Evolutionary conservation across 2,888 invertebrate genomes (phyloP).

Genomic region (Heliconius aoede): DNA sequence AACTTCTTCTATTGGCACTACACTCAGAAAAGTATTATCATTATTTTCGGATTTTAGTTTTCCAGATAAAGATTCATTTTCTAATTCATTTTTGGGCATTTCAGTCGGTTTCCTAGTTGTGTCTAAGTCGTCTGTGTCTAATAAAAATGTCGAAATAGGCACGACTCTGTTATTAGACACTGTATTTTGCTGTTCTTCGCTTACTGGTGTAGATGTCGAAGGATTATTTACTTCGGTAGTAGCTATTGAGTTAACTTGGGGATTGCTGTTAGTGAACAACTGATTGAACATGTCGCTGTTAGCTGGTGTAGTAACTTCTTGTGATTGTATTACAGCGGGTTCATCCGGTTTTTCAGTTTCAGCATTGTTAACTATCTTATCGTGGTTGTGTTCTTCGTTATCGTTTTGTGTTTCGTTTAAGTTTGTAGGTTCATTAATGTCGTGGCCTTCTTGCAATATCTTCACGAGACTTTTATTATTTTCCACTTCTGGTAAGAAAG

Average conservation of each 20-base stretch:
- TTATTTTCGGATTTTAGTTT: conserved; percentile 43
- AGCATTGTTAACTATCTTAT: conserved; percentile 33
- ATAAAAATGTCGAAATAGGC: conserved; percentile 68
- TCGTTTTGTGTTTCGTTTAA: conserved; percentile 77
- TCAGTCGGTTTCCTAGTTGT: conserved; percentile 50
- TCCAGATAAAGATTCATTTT: conserved; percentile 44
- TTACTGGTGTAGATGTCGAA: conserved; percentile 31
- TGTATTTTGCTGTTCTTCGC: conserved; percentile 44
- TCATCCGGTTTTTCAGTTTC: conserved; percentile 30
- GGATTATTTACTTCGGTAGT: conserved; percentile 45
- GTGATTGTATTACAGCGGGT: conserved; percentile 31
- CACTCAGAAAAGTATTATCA: conserved; percentile 66
- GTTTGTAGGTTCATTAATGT: conserved; percentile 68
- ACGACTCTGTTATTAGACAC: conserved; percentile 46
- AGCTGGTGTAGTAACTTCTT: conserved; percentile 41
- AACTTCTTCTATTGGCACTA: conserved; percentile 68
- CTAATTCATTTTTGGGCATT: conserved; percentile 48
- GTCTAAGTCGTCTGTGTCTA: conserved; percentile 75
- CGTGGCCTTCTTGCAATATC: conserved; percentile 83
- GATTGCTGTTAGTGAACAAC: conserved; percentile 52
- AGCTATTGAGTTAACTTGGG: conserved; percentile 50
- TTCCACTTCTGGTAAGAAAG: conserved; percentile 86
- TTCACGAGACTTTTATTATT: conserved; percentile 84
- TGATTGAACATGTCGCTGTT: conserved; percentile 55
- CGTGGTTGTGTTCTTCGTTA: conserved; percentile 59